Conservation (phyloP, 2,113 vertebrate species). For the Dryoscopus gambensis region DNA sequence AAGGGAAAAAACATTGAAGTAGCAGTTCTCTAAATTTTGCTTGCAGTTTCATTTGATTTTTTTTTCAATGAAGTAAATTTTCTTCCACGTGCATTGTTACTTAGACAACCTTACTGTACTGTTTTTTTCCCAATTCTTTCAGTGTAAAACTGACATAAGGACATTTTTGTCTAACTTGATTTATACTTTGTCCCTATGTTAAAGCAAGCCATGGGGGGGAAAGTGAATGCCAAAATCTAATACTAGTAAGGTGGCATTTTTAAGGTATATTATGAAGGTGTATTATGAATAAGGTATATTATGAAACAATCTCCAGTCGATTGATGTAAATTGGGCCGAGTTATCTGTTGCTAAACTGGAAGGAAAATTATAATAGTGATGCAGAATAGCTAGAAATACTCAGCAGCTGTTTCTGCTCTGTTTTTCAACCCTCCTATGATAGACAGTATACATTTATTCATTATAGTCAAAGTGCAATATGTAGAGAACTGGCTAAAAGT, state of each 20-base stretch:
- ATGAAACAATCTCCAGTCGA: neutral
- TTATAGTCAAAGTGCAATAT: neutral
- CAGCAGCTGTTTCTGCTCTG: neutral
- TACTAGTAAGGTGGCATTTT: neutral
- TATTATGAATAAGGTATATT: neutral
- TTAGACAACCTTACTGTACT: neutral
- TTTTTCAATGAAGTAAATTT: neutral
- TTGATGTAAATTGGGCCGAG: neutral
- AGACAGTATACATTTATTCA: neutral
- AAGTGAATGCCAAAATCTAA: neutral
- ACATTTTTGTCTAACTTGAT: neutral
- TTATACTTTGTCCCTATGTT: neutral
- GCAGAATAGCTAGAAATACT: neutral
- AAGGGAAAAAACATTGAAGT: neutral
- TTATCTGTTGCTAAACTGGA: neutral
- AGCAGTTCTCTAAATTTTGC: neutral
- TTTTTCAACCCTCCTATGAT: neutral
- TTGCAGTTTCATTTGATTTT: neutral
- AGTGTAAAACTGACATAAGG: neutral
- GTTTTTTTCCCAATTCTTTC: neutral
- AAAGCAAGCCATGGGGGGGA: neutral
- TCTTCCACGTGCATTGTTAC: neutral
- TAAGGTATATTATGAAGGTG: neutral
- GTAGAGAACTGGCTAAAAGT: neutral
- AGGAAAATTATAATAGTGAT: neutral